These are phyloP conservation scores for Anser cygnoides DNA, from an alignment of 2,113 vertebrate species.

Conservation along the genomic window DNA sequence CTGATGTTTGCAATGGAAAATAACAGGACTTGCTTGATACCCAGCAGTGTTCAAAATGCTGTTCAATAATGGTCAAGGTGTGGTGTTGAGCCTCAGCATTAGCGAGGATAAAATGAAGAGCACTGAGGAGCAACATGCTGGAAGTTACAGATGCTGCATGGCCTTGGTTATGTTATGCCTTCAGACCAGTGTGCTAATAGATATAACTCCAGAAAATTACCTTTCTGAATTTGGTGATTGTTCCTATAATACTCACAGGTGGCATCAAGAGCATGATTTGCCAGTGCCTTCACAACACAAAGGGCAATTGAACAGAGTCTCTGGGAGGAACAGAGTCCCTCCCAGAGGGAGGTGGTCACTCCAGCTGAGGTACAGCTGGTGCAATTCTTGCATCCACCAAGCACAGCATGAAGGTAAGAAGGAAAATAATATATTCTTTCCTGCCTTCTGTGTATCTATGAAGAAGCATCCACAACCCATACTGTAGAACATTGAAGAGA, in stretches of 20 bases:
- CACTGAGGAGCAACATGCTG: neutral
- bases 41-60: neutral
- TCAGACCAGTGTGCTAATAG: neutral
- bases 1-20: neutral
- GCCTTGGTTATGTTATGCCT: neutral
- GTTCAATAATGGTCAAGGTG: neutral
- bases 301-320: neutral
- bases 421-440: neutral
- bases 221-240: neutral
- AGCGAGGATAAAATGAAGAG: neutral
- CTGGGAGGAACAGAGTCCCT: neutral
- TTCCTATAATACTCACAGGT: neutral
- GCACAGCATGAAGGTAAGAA: neutral
- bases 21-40: neutral
- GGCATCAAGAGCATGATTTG: neutral
- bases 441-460: neutral
- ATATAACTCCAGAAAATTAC: neutral
- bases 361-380: neutral
- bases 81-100: neutral
- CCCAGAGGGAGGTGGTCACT: neutral
- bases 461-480: neutral
- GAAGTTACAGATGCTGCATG: neutral
- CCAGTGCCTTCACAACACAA: neutral
- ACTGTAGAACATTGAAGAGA: neutral
- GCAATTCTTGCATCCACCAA: neutral